These are phyloP conservation scores for Okapia johnstoni DNA, from an alignment of 2,113 vertebrate genomes.

Conservation along the genomic window DNA sequence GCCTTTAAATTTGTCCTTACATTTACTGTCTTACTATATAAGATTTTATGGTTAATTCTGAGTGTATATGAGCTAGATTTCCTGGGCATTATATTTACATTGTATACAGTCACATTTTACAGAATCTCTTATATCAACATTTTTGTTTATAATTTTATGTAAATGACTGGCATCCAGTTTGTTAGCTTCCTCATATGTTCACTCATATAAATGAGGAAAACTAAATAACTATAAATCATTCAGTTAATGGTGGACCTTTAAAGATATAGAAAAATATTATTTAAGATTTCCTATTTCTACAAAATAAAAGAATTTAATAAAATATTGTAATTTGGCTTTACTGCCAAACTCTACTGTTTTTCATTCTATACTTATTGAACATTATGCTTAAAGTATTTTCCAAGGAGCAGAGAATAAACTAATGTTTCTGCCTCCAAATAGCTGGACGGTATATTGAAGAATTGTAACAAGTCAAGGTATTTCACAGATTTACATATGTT, in stretches of 20 bases:
- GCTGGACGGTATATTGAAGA: neutral
- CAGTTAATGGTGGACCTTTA: neutral
- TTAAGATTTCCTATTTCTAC: neutral
- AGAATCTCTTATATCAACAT: neutral
- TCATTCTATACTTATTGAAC: neutral
- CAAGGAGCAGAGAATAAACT: neutral
- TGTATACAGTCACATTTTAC: neutral
- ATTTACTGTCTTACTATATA: neutral
- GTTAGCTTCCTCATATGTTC: neutral
- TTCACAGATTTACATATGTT: neutral
- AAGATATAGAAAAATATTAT: neutral
- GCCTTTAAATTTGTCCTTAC: slow-evolving; percentile 3
- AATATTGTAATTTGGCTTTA: neutral
- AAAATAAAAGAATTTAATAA: neutral
- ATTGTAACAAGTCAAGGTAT: neutral
- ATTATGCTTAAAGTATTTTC: neutral
- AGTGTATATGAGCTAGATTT: neutral
- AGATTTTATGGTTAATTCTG: slow-evolving; percentile 8
- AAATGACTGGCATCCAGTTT: neutral
- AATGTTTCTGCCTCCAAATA: neutral
- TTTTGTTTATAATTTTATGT: neutral
- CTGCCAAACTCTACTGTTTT: neutral
- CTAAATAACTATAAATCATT: neutral
- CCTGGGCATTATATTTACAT: neutral
- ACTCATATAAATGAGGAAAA: neutral